Conservation (phyloP, 2,113 vertebrate species). For the Myotis yumanensis region DNA sequence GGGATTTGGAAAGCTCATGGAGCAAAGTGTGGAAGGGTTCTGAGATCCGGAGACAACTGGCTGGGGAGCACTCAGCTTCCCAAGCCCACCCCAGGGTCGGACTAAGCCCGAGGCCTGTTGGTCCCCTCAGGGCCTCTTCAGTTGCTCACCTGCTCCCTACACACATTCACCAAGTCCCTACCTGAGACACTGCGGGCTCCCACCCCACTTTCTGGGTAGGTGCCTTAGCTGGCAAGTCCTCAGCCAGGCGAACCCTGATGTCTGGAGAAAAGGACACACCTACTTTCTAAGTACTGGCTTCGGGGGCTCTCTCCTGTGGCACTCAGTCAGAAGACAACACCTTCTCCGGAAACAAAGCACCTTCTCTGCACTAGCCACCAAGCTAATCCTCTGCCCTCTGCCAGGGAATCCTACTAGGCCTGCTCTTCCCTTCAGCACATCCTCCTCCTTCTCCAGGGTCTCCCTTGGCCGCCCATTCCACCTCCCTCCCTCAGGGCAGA, state of each 20-base stretch:
- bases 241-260: neutral
- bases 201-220: neutral
- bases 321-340: neutral
- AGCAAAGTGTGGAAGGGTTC: neutral
- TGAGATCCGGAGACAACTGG: neutral
- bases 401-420: neutral
- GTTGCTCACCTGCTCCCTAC: neutral
- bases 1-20: neutral
- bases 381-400: neutral
- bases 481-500: no score
- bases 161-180: neutral
- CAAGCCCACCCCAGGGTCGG: neutral
- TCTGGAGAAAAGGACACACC: neutral
- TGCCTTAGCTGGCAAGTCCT: neutral
- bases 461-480: neutral
- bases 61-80: neutral
- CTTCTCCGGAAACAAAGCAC: neutral
- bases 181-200: neutral
- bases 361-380: neutral
- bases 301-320: neutral
- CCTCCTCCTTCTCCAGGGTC: neutral
- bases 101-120: neutral
- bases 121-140: neutral
- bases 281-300: neutral
- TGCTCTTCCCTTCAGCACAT: neutral